Conservation (phyloP, 2,797 vertebrate genomes). For the Fratercula arctica region DNA sequence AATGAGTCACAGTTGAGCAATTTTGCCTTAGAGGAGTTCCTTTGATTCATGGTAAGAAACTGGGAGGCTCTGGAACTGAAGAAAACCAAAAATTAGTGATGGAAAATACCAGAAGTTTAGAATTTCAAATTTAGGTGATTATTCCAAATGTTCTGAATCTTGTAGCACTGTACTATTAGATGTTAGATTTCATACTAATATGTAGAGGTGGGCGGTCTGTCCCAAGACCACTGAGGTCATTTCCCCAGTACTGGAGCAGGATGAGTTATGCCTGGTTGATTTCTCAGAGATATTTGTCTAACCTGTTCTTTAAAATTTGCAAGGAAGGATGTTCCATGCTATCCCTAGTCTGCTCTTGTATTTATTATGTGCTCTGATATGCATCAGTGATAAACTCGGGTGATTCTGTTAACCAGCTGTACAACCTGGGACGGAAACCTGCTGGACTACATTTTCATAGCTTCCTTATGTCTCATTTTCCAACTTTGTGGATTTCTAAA, state of each 20-base stretch:
- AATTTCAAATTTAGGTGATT: neutral
- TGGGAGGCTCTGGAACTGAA: neutral
- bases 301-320: neutral
- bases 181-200: neutral
- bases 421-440: neutral
- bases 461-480: neutral
- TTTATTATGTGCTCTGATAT: neutral
- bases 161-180: neutral
- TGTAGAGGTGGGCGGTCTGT: neutral
- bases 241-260: neutral
- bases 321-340: neutral
- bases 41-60: conserved; percentile 34
- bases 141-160: conserved; percentile 11
- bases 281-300: neutral
- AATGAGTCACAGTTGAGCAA: conserved; percentile 15
- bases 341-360: neutral
- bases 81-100: conserved; percentile 15
- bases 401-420: neutral
- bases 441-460: neutral
- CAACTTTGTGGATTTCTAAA: neutral
- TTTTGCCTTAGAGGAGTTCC: conserved; percentile 38
- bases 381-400: neutral
- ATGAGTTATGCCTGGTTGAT: neutral
- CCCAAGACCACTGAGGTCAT: neutral
- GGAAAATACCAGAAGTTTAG: conserved; percentile 19